A percentile compares a stretch with the other conserved stretches of the same genome.
phyloP scores from a whole-genome alignment of 2,113 vertebrate species.

The Okapia johnstoni region DNA sequence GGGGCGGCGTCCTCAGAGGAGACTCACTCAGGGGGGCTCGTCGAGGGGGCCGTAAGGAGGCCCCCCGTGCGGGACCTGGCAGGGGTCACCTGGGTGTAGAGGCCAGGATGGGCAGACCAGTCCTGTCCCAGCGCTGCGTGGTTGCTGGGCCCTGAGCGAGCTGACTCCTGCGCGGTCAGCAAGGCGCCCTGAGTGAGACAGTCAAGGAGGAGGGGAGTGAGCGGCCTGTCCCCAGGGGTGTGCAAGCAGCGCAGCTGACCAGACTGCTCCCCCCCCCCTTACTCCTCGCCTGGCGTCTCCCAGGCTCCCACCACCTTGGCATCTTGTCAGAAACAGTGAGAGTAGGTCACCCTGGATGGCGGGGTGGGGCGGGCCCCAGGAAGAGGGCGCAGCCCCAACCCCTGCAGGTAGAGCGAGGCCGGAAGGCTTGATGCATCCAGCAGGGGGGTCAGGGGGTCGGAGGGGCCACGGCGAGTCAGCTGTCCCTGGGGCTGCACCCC shows the following conservation, averaged over 20 bases:
- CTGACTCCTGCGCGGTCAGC: fast-evolving
- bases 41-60: fast-evolving
- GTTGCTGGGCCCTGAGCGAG: no score
- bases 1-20: fast-evolving
- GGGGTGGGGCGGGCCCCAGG: not conserved
- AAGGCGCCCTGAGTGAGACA: not conserved
- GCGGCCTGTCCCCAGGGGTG: fast-evolving
- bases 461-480: not conserved
- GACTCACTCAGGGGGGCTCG: not conserved
- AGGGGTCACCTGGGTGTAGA: fast-evolving
- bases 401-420: fast-evolving
- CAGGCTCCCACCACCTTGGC: fast-evolving
- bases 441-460: not conserved
- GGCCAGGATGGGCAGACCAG: not conserved
- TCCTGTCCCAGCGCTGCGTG: fast-evolving
- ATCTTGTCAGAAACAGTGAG: not conserved
- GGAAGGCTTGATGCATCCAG: not conserved
- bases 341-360: fast-evolving
- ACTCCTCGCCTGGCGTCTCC: not conserved
- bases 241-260: not conserved
- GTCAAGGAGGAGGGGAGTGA: fast-evolving
- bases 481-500: not conserved
- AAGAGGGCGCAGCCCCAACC: fast-evolving
- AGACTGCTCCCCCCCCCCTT: not conserved
- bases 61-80: fast-evolving